These are phyloP conservation scores for Amia ocellicauda DNA, from an alignment of 2,113 vertebrate genomes.

Conservation along the genomic window DNA sequence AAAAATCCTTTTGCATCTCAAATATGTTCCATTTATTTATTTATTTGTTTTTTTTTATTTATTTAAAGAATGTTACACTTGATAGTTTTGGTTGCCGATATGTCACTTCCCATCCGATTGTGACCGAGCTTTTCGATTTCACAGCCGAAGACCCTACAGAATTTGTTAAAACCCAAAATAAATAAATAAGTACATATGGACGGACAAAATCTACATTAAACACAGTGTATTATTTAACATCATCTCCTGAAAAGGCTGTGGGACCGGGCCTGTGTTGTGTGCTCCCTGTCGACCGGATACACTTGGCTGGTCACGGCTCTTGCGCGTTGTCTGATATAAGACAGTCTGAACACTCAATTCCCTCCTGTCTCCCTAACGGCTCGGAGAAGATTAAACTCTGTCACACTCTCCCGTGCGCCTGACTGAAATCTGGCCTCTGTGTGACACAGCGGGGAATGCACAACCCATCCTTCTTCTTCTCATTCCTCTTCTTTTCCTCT, in stretches of 20 bases:
- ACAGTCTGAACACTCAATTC: conserved; percentile 20
- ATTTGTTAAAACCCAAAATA: too few species aligned
- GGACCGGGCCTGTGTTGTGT: not conserved
- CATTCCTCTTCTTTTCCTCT: not conserved
- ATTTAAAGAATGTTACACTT: too few species aligned
- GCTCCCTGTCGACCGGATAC: conserved; percentile 1
- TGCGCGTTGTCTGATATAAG: conserved; percentile 15
- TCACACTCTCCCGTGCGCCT: not conserved
- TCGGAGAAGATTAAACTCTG: conserved; percentile 21
- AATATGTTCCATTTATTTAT: too few species aligned
- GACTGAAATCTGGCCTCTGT: conserved; percentile 15
- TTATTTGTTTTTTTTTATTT: not conserved
- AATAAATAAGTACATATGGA: too few species aligned
- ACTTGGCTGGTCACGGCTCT: conserved; percentile 10
- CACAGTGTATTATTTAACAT: not conserved
- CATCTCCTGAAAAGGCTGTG: not conserved
- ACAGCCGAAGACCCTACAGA: too few species aligned
- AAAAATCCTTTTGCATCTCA: too few species aligned
- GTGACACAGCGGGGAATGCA: conserved; percentile 9
- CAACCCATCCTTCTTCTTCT: not conserved
- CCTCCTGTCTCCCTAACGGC: conserved; percentile 8
- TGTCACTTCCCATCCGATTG: too few species aligned
- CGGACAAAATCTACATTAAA: too few species aligned
- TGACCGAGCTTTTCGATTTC: too few species aligned
- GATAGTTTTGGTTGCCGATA: too few species aligned